These are phyloP conservation scores for Melieria omissa DNA, from an alignment of 2,888 invertebrate genomes.

Conservation along the genomic window DNA sequence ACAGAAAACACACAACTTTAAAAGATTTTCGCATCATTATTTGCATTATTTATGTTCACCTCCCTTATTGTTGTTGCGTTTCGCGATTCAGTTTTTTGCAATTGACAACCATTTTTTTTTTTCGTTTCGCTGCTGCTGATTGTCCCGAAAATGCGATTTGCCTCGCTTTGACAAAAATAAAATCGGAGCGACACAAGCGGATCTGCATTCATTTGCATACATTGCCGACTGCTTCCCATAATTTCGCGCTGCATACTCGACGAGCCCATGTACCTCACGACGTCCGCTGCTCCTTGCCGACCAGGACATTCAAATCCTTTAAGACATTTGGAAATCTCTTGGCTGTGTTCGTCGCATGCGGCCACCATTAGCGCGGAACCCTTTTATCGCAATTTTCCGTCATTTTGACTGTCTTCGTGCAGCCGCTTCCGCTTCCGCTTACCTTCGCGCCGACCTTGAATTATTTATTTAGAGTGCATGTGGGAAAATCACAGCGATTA, in stretches of 20 bases:
- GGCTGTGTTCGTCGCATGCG: background rate
- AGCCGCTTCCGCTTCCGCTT: background rate
- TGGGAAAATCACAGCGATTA: slow-evolving; percentile 53
- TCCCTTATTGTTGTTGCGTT: background rate
- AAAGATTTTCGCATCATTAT: slow-evolving; percentile 55
- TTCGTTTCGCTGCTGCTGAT: slow-evolving; percentile 42
- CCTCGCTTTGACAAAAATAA: slow-evolving; percentile 39
- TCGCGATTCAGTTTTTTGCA: background rate
- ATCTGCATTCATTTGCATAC: slow-evolving; percentile 65
- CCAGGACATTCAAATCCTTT: slow-evolving; percentile 58
- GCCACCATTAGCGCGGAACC: background rate
- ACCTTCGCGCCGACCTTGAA: slow-evolving; percentile 31
- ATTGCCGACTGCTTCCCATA: slow-evolving; percentile 39
- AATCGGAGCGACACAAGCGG: slow-evolving; percentile 62
- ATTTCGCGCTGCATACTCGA: too few species aligned
- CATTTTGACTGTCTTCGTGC: slow-evolving; percentile 2
- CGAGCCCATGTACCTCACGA: too few species aligned
- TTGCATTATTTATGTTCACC: slow-evolving; percentile 50
- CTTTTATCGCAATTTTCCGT: background rate
- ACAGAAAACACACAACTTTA: slow-evolving; percentile 45
- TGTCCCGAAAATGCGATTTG: slow-evolving; percentile 52
- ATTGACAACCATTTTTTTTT: slow-evolving; percentile 3
- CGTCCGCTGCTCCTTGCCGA: slow-evolving; percentile 42
- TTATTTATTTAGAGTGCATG: slow-evolving; percentile 39
- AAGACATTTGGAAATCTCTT: slow-evolving; percentile 21